Conservation (phyloP, 2,113 vertebrate species). For the Dicaeum eximium region DNA sequence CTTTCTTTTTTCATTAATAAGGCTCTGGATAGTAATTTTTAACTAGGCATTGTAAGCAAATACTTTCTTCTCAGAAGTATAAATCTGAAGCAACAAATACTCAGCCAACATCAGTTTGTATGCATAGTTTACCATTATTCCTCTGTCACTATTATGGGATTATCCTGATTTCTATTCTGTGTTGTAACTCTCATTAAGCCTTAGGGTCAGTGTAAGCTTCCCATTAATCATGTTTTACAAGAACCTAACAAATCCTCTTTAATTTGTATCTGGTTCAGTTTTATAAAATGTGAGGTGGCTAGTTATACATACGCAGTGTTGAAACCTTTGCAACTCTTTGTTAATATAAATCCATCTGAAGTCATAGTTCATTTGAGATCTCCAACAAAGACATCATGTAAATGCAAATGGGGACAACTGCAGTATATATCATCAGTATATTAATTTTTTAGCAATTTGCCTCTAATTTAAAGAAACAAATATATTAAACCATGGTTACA, state of each 20-base stretch:
- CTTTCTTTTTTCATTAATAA: not conserved
- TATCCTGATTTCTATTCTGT: conserved; percentile 5
- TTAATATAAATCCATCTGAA: not conserved
- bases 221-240: not conserved
- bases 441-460: not conserved
- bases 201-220: not conserved
- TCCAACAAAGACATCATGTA: not conserved
- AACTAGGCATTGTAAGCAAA: not conserved
- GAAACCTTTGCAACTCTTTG: not conserved
- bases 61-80: not conserved
- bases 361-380: not conserved
- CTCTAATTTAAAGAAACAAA: not conserved
- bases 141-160: not conserved
- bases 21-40: not conserved
- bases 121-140: not conserved
- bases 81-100: not conserved
- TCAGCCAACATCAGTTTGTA: not conserved
- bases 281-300: not conserved
- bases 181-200: not conserved
- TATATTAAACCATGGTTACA: not conserved
- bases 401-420: not conserved
- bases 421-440: not conserved
- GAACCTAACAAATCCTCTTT: not conserved
- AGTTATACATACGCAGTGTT: not conserved
- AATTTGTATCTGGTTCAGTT: not conserved